Evolutionary conservation across 2,113 vertebrate species (phyloP), one percentile per base, ranked within the genome.

Genomic region (Ameiurus melas): DNA sequence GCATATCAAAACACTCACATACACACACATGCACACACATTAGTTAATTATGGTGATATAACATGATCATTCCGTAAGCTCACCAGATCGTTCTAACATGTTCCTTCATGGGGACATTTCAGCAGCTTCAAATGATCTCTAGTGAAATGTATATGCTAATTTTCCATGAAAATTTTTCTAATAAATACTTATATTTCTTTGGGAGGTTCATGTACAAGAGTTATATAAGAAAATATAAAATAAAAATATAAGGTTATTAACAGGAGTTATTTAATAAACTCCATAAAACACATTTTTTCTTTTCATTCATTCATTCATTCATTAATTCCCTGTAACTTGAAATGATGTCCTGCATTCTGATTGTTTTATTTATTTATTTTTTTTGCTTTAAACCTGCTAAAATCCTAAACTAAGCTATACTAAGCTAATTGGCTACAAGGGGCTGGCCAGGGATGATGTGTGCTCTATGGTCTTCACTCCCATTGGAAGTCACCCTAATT

Each of bases 21-120:
- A 51, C 8, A 66, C 58, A 87, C 57, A 87, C 57, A 64, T 64
- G 30, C 19, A 66, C 36, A 84, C 25, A 33, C 30, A 64, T 53
- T 25, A 82, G 66, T 47, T 88, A 77, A 47, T 89, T 86, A 71
- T 66, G 85, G 39, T 88, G 75, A 84, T 80, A 64, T 22, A 62
- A 85, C 73, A 82, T 78, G 87, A 83, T 33, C 71, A 84, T 79
- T 86, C 81, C 70, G 88, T 89, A 47, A 62, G 68, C 16, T 53
- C 53, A 47, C 4, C 22, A 83, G 20, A 64, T 66, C 22, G 84
- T 66, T 55, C 36, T 71, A 43, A 36, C 58, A 68, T 81, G 53
- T 55, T 80, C 22, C n/a, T 81, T 79, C 75, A 73, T 80, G 25
- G 75, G 66, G 22, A 20, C 55, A 62, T 89, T 87, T 89, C 51